These are phyloP conservation scores for Coelopa pilipes DNA, from an alignment of 2,888 invertebrate genomes.

Conservation along the genomic window DNA sequence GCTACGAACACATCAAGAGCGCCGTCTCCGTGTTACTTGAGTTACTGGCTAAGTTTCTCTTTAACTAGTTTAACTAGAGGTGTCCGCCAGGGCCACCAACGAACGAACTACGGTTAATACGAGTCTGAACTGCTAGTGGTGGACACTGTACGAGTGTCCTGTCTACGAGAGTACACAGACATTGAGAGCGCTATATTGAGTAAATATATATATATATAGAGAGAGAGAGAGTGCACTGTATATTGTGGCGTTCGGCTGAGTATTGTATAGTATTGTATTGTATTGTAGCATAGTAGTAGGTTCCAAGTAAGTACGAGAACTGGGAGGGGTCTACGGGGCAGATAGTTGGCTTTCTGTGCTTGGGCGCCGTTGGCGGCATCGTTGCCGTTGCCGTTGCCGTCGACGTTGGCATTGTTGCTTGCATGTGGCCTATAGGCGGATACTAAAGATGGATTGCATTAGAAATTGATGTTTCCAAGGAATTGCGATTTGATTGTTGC, in stretches of 20 bases:
- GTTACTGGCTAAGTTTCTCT: too few species aligned
- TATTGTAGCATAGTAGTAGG: neutral
- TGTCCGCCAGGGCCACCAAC: constrained; percentile 2
- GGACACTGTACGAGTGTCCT: too few species aligned
- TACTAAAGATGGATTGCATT: constrained; percentile 43
- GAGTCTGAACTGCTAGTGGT: neutral
- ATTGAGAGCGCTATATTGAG: too few species aligned
- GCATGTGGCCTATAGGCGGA: too few species aligned
- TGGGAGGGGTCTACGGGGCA: neutral
- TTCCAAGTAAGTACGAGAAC: constrained; percentile 12
- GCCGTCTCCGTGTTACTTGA: too few species aligned
- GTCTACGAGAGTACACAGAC: neutral
- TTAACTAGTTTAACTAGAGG: neutral
- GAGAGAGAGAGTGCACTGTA: too few species aligned
- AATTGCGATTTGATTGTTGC: constrained; percentile 67
- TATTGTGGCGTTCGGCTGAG: neutral
- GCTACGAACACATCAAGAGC: too few species aligned
- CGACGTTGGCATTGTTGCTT: too few species aligned
- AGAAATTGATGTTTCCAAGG: constrained; percentile 66
- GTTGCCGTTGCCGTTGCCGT: too few species aligned
- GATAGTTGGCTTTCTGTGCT: constrained; percentile 13
- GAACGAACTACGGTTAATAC: neutral
- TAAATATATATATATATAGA: too few species aligned
- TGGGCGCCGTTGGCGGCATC: constrained; percentile 10
- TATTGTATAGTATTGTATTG: neutral